Evolutionary conservation across 2,888 invertebrate species (phyloP).

Genomic region (Heliconius hortense): DNA sequence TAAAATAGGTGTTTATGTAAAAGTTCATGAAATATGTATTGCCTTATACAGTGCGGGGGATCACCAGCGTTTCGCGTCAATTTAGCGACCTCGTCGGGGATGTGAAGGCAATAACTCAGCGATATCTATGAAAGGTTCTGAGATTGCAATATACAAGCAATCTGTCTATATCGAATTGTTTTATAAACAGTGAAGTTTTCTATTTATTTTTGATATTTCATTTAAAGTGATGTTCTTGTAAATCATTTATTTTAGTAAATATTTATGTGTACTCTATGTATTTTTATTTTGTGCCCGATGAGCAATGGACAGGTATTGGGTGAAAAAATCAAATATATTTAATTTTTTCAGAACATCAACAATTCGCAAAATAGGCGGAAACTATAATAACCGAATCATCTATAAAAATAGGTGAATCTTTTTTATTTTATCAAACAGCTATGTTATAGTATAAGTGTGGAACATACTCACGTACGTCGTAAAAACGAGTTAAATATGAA

Average conservation of each 20-base stretch:
- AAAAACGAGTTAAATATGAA: too few relatives aligned
- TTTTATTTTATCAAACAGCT: too few relatives aligned
- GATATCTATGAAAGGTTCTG: constrained; percentile 63
- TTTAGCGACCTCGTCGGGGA: constrained; percentile 58
- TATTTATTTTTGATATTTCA: not conserved
- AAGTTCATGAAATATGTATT: constrained; percentile 60
- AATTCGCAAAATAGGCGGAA: too few relatives aligned
- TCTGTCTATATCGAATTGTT: constrained; percentile 34
- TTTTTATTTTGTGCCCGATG: too few relatives aligned
- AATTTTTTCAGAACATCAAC: too few relatives aligned
- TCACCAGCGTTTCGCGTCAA: constrained; percentile 66
- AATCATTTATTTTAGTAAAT: not conserved
- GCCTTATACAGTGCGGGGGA: constrained; percentile 59
- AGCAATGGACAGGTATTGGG: too few relatives aligned
- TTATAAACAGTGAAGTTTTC: constrained; percentile 25
- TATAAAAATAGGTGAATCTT: too few relatives aligned
- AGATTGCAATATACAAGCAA: constrained; percentile 62
- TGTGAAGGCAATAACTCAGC: constrained; percentile 69
- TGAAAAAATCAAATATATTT: too few relatives aligned
- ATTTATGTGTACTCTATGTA: not conserved
- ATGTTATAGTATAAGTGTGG: too few relatives aligned
- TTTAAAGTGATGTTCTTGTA: not conserved
- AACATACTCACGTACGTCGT: too few relatives aligned
- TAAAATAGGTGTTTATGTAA: constrained; percentile 39
- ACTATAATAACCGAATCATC: too few relatives aligned